Base-by-base conservation (phyloP, 2,797 vertebrate genomes). In the Eidolon dupreanum region DNA sequence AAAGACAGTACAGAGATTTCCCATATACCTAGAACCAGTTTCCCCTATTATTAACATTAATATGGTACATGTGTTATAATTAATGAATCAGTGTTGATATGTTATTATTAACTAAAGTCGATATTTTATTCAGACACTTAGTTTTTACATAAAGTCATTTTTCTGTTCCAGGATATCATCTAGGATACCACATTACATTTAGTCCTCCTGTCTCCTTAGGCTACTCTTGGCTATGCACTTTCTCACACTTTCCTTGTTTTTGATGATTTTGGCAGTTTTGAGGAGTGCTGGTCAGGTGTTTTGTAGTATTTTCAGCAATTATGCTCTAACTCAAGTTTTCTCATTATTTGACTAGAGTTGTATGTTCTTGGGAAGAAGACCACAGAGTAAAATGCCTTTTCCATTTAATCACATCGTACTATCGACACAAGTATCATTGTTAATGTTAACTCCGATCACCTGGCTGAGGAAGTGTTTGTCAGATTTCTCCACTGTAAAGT, bases 51-150 rank as follows among this genome's bases (percentile, higher is more conserved):
- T 61, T 85, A 74, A 75, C 7, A 71, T 73, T 77, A 93, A 4
- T 94, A 13, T 88, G 53, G 59, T 88, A 41, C 41, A 3, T 88
- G 91, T 93, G 59, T 87, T 90, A 68, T 8, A 89, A 36, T 85
- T 71, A 74, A 78, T 93, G 57, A 95, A 51, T 38, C 26, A 61
- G 16, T 82, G 31, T 68, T 31, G 12, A 53, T 57, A 41, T 2
- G 59, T 84, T 79, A 28, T 86, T 88, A 66, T 82, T 90, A 49
- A 90, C 61, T 49, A 38, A 91, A 79, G n/a, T 36, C 26, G 9
- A 59, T 49, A 36, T 13, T 92, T 89, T 83, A 77, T 93, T 91
- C 46, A 53, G 41, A 38, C 68, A 82, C 88, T 28, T 41, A 65
- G 26, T 89, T 88, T 87, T 87, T 90, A n/a, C 38, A 13, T 43